Evolutionary conservation across 1,140 invertebrate species (phyloP), one percentile per base, ranked within the genome.

Genomic region (Bacillus rossius): DNA sequence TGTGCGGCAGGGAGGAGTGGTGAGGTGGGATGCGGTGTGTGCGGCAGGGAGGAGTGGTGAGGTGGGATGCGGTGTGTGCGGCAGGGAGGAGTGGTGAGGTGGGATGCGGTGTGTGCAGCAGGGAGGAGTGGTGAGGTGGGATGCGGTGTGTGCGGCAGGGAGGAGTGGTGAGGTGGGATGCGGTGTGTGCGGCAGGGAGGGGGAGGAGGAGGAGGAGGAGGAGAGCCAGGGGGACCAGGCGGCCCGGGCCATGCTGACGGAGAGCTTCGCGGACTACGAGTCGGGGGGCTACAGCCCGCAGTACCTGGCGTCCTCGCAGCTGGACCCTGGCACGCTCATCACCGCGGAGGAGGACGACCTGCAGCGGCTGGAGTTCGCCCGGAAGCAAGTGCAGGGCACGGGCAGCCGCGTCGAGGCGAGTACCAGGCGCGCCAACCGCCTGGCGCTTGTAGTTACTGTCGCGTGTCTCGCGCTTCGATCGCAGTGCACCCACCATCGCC

Each of bases 321-420:
- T 97, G 8, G 93, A 95, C 69, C 88, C 92, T 4, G 91, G 86
- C 37, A 89, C 91, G 2, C 78, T 94, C 49, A 77, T 97, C 2
- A 82, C 87, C 17, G 82, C 86, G 48, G 86, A 91, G 64, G 84
- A 81, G 45, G 89, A 96, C 64, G 94, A 97, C 72, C 74, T 73
- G 43, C 83, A 88, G 67, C 78, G 89, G 58, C 75, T 96, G 22
- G 83, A 85, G 61, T 88, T 86, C 71, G 82, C 89, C 17, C 75
- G 91, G 62, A 70, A 83, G 64, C 77, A 86, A 75, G 75, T 86
- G 10, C 71, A 81, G 2, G 77, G 70, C 10, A 80, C 77, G 17
- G 79, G 78, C 13, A 75, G 74, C n/a, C 80, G 79, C 53, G 71
- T 81, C 20, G 73, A 75, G 62, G 72, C 73, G 60, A 65, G 54